Conservation (phyloP, 2,797 vertebrate genomes). For the Vipera ursinii region DNA sequence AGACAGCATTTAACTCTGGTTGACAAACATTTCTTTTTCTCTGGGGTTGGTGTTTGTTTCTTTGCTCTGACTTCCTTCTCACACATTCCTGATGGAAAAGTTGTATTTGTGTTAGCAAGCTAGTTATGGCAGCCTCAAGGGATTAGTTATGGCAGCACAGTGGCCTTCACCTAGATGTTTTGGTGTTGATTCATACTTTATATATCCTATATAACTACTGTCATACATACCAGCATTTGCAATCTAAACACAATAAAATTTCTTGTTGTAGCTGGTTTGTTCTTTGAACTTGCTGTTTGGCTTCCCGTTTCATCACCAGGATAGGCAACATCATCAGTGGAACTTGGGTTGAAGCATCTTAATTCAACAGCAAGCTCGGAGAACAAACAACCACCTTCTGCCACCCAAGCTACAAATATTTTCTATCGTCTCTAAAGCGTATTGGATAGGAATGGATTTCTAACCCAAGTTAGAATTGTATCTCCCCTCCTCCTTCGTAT, state of each 20-base stretch:
- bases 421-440: not conserved
- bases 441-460: not conserved
- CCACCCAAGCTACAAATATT: not conserved
- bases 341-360: not conserved
- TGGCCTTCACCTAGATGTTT: not conserved
- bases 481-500: not conserved
- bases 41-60: not conserved
- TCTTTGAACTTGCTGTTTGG: not conserved
- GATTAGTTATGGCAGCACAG: no score
- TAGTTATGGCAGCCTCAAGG: not conserved
- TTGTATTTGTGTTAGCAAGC: not conserved
- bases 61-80: not conserved
- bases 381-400: not conserved
- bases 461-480: no score
- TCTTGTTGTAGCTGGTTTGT: not conserved
- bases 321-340: not conserved
- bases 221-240: not conserved
- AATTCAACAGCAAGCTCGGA: not conserved
- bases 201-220: not conserved
- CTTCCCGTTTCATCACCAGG: not conserved
- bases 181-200: not conserved
- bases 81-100: not conserved
- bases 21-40: not conserved
- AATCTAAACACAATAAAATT: not conserved
- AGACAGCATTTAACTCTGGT: not conserved